phyloP scores from a whole-genome alignment of 2,888 invertebrate genomes.

The Papilio protenor region DNA sequence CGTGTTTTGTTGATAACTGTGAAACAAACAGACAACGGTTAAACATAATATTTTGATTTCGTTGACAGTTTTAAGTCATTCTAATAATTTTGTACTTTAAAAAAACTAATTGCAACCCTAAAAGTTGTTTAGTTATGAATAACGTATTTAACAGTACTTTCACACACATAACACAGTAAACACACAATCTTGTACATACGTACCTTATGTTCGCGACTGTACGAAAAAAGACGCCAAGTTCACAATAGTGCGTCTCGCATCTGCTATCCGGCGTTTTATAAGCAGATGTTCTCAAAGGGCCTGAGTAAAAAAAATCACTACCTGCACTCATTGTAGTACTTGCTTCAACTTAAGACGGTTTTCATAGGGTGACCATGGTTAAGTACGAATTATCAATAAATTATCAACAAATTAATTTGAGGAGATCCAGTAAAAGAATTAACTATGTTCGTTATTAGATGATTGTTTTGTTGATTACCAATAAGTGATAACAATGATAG shows the following conservation, averaged over 20 bases:
- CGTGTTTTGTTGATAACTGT: background rate
- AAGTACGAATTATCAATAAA: slow-evolving; percentile 49
- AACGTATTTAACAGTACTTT: background rate
- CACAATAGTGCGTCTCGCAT: slow-evolving; percentile 71
- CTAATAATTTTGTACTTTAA: background rate
- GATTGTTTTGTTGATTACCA: background rate
- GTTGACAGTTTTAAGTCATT: background rate
- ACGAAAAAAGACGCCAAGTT: slow-evolving; percentile 57
- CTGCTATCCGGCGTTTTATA: slow-evolving; percentile 71
- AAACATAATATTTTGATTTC: slow-evolving; percentile 1
- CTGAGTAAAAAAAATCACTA: slow-evolving; percentile 69
- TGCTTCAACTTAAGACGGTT: slow-evolving; percentile 65
- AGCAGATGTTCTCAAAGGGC: slow-evolving; percentile 68
- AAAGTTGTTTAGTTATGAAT: background rate
- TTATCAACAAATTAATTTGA: background rate
- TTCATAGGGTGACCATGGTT: slow-evolving; percentile 53
- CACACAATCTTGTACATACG: background rate
- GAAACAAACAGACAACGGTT: background rate
- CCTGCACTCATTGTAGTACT: slow-evolving; percentile 64
- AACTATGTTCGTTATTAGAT: background rate
- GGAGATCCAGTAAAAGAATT: background rate
- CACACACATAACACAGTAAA: background rate
- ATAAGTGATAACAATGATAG: too few relatives aligned
- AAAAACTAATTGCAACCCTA: background rate
- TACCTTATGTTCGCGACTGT: slow-evolving; percentile 29